Evolutionary conservation across 2,888 invertebrate species (phyloP), one percentile per base, ranked within the genome.

Genomic region (Scaptomyza caliginosa): DNA sequence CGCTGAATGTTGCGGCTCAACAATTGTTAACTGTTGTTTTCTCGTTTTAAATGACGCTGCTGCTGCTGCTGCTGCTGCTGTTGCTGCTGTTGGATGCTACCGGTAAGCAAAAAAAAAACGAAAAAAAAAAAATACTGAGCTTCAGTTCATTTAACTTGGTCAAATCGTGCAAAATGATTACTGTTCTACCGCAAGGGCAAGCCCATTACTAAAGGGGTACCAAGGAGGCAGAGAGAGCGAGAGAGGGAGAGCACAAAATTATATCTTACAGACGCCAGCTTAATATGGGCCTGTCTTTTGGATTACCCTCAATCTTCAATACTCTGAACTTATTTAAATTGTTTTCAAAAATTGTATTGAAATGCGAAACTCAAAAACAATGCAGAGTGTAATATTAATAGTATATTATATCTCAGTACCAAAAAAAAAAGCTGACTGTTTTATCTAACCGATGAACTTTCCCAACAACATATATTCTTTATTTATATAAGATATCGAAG

Each of bases 151-250:
- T 40, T 39, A 28, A 40, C 49, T 48, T 56, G 62, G 42, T 51
- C 46, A 57, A 30, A 74, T 70, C 74, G 83, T 78, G 74, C 71
- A 81, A 81, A 81, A 74, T 81, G 76, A 81, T 84, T 77, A 67
- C 77, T 64, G 74, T 74, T 76, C 82, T 81, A 67, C 51, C 45
- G 28, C 52, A 48, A 57, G 57, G 42, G 43, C 26, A 45, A 46
- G 38, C 24, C 49, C 39, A 34, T 39, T n/a, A 30, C 16, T 17
- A 39, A 38, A 42, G 24, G 19, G 23, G 30, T 8, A 39, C 13
- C 13, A 19, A 8, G 32, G 39, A 39, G 43, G 17, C n/a, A n/a
- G n/a, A n/a, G n/a, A n/a, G n/a, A n/a, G n/a, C n/a, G n/a, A n/a
- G n/a, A n/a, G n/a, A n/a, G n/a, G 46, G 32, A 50, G 45, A 57